Evolutionary conservation across 2,888 invertebrate genomes (phyloP).

Genomic region (Acleris sparsana): DNA sequence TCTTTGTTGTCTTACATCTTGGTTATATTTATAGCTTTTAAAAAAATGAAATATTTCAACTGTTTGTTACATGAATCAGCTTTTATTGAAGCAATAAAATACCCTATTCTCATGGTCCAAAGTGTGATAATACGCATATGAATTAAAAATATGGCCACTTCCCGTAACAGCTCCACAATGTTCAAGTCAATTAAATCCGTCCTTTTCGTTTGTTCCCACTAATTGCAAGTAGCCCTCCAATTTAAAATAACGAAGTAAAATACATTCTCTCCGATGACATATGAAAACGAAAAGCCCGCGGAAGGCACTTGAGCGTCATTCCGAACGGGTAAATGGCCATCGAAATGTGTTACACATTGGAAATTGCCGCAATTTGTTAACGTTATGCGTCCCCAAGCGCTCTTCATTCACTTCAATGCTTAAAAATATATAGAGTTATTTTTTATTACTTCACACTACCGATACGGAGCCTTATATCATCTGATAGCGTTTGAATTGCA

Average conservation of each 20-base stretch:
- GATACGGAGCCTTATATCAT: constrained; percentile 7
- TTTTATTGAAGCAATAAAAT: too few species aligned
- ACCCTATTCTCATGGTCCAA: too few species aligned
- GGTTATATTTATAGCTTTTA: too few species aligned
- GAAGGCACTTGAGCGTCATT: constrained; percentile 48
- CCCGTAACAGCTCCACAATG: too few species aligned
- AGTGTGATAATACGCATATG: too few species aligned
- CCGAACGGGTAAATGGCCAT: constrained; percentile 58
- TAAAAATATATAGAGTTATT: constrained; percentile 50
- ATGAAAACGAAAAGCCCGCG: constrained; percentile 32
- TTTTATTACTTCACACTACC: constrained; percentile 42
- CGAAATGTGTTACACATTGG: constrained; percentile 64
- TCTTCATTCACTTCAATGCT: constrained; percentile 54
- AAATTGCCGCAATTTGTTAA: constrained; percentile 68
- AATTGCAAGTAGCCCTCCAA: constrained; percentile 31
- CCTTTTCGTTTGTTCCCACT: constrained; percentile 3
- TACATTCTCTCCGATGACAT: constrained; percentile 34
- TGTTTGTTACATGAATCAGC: too few species aligned
- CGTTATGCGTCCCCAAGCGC: constrained; percentile 59
- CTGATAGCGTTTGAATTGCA: neutral
- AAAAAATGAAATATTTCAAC: too few species aligned
- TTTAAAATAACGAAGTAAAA: constrained; percentile 37
- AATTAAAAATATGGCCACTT: too few species aligned
- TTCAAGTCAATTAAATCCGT: neutral
- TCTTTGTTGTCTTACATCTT: too few species aligned